These are phyloP conservation scores for Pasiphila rectangulata DNA, from an alignment of 2,888 invertebrate genomes.

Conservation along the genomic window DNA sequence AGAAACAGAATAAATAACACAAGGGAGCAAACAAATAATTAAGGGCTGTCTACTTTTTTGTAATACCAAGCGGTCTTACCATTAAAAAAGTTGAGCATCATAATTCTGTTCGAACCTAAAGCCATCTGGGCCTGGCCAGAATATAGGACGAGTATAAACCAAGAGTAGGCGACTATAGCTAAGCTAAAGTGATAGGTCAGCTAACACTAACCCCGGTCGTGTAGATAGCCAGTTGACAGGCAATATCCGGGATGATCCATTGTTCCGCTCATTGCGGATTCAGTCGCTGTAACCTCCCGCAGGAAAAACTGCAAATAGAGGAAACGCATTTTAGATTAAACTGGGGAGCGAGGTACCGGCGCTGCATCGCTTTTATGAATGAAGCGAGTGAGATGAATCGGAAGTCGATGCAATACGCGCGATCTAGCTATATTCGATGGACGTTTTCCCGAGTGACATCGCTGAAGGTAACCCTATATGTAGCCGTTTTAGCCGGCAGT, in stretches of 20 bases:
- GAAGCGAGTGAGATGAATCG: not conserved
- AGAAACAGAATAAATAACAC: too few species aligned
- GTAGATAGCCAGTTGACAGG: constrained; percentile 67
- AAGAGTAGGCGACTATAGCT: not conserved
- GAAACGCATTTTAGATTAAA: constrained; percentile 46
- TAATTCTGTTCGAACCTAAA: too few species aligned
- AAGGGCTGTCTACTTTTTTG: too few species aligned
- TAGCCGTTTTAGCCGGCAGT: too few species aligned
- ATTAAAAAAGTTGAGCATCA: too few species aligned
- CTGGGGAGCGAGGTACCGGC: constrained; percentile 12
- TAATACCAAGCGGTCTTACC: too few species aligned
- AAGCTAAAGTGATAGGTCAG: constrained; percentile 8
- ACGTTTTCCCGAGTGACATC: too few species aligned
- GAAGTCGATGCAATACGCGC: too few species aligned
- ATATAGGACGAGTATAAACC: not conserved
- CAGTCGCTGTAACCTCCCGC: constrained; percentile 51
- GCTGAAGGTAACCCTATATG: too few species aligned
- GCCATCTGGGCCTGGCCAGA: too few species aligned
- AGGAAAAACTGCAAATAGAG: constrained; percentile 51
- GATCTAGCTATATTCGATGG: too few species aligned
- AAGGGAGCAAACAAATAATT: too few species aligned
- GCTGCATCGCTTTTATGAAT: constrained; percentile 4
- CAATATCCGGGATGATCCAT: constrained; percentile 77
- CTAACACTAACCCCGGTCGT: constrained; percentile 21
- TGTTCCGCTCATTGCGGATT: constrained; percentile 77